phyloP scores from a whole-genome alignment of 2,797 vertebrate genomes.

The Morelia viridis region DNA sequence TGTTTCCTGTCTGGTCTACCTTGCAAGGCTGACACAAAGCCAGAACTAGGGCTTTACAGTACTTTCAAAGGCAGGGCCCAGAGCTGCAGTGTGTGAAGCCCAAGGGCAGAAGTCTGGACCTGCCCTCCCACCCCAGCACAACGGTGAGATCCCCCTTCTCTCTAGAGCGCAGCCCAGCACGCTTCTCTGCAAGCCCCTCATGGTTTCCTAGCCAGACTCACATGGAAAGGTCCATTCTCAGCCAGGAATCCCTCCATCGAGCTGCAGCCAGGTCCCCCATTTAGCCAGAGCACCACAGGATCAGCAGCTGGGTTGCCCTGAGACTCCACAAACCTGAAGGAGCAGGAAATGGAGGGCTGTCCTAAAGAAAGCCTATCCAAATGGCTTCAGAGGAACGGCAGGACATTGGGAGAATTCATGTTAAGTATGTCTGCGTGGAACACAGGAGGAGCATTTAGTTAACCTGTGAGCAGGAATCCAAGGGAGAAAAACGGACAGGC shows the following conservation, averaged over 20 bases:
- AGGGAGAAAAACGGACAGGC: no score
- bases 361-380: neutral
- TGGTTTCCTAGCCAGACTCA: neutral
- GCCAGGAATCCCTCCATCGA: constrained; percentile 51
- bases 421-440: neutral
- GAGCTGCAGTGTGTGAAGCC: neutral
- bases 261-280: constrained; percentile 50
- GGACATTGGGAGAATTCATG: neutral
- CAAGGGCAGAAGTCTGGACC: neutral
- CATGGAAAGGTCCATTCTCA: constrained; percentile 46
- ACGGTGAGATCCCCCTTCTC: neutral
- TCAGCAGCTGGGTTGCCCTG: constrained; percentile 37
- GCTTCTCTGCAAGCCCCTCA: no score
- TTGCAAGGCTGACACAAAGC: neutral
- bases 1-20: neutral
- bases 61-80: neutral
- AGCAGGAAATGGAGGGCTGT: neutral
- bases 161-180: neutral
- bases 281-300: constrained; percentile 52
- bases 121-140: neutral
- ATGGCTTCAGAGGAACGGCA: neutral
- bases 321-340: constrained; percentile 48
- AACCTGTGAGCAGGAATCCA: no score
- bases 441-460: no score
- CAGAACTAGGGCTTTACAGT: neutral